phyloP scores from a whole-genome alignment of 2,113 vertebrate genomes.

The Rhinichthys klamathensis region DNA sequence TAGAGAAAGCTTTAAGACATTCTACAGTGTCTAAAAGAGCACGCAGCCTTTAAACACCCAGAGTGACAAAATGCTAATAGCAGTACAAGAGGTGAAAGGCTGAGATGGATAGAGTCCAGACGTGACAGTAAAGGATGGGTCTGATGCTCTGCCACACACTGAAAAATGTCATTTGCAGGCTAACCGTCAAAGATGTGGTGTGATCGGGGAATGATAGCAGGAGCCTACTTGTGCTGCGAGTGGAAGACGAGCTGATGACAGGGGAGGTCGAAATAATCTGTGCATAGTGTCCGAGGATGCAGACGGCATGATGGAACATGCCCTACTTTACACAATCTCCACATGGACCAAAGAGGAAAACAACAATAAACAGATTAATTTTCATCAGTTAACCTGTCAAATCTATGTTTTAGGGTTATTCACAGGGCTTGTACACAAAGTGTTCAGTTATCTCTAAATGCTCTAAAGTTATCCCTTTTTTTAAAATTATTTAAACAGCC shows the following conservation, averaged over 20 bases:
- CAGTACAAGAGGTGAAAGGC: neutral
- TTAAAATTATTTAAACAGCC: too few relatives aligned
- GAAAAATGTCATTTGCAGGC: constrained; percentile 48
- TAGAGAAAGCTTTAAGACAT: neutral
- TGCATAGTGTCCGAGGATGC: neutral
- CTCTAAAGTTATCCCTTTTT: too few relatives aligned
- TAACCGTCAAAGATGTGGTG: neutral
- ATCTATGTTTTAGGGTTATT: too few relatives aligned
- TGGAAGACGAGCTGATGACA: constrained; percentile 3
- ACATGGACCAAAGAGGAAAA: neutral
- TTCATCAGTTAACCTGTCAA: neutral
- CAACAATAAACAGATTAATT: neutral
- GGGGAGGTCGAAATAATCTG: constrained; percentile 3
- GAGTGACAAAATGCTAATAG: neutral
- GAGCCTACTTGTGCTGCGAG: neutral
- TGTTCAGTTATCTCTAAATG: neutral
- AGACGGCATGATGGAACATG: constrained; percentile 16
- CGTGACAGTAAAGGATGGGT: neutral
- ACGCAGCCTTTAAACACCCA: neutral
- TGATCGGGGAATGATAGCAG: constrained; percentile 15
- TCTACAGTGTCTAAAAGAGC: neutral
- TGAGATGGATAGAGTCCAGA: neutral
- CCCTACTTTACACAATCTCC: neutral
- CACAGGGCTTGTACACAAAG: neutral
- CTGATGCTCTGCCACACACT: neutral